Evolutionary conservation across 1,140 invertebrate genomes (phyloP), one percentile per base, ranked within the genome.

Genomic region (Zeugodacus cucurbitae): DNA sequence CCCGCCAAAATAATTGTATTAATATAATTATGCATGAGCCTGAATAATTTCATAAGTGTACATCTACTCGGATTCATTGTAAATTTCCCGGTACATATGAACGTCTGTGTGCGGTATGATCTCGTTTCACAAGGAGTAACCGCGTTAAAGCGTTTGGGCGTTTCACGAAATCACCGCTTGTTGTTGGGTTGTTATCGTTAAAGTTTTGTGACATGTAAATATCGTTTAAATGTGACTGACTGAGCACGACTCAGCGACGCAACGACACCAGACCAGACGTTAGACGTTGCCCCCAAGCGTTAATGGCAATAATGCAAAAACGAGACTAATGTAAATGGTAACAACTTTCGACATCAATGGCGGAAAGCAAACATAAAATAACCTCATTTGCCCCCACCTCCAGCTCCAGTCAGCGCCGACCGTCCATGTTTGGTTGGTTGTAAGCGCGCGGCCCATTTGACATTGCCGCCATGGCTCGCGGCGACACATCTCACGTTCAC

Each of bases 151-250:
- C 44, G 74, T 82, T 82, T 82, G 74, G 74, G 41, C 74, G 74
- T 82, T 82, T 82, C 44, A 11, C 44, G 74, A 82, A 44, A 48
- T 82, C 41, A 29, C 44, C 29, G 74, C 44, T 82, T 82, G n/a
- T 20, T 62, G n/a, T 29, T 82, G 22, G 22, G 37, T 82, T 82
- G 41, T 48, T 82, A 82, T 82, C 74, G 22, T 82, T 82, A 82
- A 48, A 82, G 74, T 82, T 48, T 82, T 82, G 74, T 14, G 74
- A 82, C 74, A 82, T 82, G 74, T 82, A 82, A 82, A 82, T 82
- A 82, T 82, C 41, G 74, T 82, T 82, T 48, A 82, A 82, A 82
- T 54, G 74, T 82, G 37, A 82, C 41, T 82, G 74, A 82, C 74
- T 82, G 74, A 82, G 74, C 74, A 82, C 74, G 74, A 82, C 41